Conservation (phyloP, 2,113 vertebrate species). For the Seriola dumerili region DNA sequence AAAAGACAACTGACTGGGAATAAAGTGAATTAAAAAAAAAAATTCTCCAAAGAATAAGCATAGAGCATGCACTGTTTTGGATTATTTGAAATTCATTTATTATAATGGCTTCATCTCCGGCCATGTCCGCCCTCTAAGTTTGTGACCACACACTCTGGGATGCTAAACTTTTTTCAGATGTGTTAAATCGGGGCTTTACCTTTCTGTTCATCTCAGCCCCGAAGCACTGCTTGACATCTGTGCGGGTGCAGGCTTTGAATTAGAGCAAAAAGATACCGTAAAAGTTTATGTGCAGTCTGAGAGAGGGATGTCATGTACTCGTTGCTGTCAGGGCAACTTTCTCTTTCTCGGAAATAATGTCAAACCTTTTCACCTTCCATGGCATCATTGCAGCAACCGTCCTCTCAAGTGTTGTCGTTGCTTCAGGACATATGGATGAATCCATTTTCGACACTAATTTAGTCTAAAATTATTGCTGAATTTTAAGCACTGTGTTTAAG, state of each 20-base stretch:
- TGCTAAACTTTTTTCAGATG: constrained; percentile 1
- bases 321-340: neutral
- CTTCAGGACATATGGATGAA: constrained; percentile 26
- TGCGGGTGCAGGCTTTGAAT: neutral
- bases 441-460: constrained; percentile 24
- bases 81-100: neutral
- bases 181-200: neutral
- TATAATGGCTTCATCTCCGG: neutral
- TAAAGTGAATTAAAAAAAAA: neutral
- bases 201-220: neutral
- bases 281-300: neutral
- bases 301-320: neutral
- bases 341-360: neutral
- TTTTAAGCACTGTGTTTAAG: constrained; percentile 36
- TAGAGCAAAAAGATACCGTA: neutral
- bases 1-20: neutral
- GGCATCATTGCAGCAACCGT: constrained; percentile 17
- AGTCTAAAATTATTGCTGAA: constrained; percentile 2
- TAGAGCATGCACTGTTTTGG: neutral
- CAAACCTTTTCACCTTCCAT: neutral
- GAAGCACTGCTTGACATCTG: neutral
- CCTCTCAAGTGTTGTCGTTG: constrained; percentile 26
- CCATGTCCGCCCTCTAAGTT: neutral
- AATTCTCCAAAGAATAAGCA: neutral
- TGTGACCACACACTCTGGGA: neutral